These are phyloP conservation scores for Thymallus thymallus DNA, from an alignment of 2,113 vertebrate genomes.

Conservation along the genomic window DNA sequence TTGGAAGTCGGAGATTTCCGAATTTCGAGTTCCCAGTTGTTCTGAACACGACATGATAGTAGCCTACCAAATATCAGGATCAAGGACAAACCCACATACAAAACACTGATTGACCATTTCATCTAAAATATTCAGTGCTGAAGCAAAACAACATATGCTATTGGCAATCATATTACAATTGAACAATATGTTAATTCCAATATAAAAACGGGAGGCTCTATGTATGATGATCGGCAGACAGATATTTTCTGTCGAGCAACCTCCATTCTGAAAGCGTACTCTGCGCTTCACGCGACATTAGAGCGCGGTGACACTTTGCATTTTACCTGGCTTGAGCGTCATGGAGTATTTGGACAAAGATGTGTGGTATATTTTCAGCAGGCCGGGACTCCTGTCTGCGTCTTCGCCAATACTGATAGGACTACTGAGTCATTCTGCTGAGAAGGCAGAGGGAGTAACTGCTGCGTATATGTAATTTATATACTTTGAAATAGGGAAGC, in stretches of 20 bases:
- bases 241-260: too few species aligned
- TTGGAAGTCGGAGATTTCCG: too few species aligned
- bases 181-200: background rate
- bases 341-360: slow-evolving; percentile 27
- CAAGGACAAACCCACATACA: background rate
- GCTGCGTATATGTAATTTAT: slow-evolving; percentile 8
- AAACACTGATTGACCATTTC: background rate
- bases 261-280: background rate
- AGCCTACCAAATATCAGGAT: background rate
- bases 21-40: too few species aligned
- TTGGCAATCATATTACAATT: background rate
- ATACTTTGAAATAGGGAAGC: background rate
- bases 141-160: background rate
- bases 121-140: background rate
- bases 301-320: slow-evolving; percentile 47
- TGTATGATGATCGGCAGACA: too few species aligned
- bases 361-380: too few species aligned
- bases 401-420: too few species aligned
- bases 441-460: background rate
- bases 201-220: background rate
- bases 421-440: background rate
- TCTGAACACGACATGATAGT: too few species aligned
- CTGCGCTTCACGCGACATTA: background rate
- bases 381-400: slow-evolving; percentile 17
- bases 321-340: slow-evolving; percentile 38